Base-by-base conservation (phyloP, 92 coral and sea anemone genomes). In the Galaxea fascicularis region DNA sequence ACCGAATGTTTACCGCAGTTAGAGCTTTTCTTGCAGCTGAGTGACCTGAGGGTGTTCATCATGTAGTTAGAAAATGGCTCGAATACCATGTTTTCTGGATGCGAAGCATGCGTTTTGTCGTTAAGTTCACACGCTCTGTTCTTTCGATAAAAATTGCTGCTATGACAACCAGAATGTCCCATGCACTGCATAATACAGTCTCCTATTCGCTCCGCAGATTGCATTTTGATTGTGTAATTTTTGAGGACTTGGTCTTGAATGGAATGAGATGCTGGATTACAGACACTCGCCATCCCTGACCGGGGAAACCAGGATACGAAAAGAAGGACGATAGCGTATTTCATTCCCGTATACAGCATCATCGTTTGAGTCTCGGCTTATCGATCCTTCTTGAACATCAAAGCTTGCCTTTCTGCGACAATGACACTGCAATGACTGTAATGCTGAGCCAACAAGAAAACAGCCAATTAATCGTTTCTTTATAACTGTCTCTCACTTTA, bases 81-180 rank as follows among this genome's bases (percentile, higher is more conserved):
- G 17, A 17, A 25, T 15, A 6, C 8, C 72, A 63, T 78, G 17
- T 62, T 60, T 10, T 44, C 59, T 41, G 82, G 82, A 16, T 78
- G 72, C 1, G 72, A 63, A 4, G 45, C 39, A 47, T 47, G 62
- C 15, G 82, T 78, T 22, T 78, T 78, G 28, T 78, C 82, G 25
- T 27, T 78, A 18, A 78, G 46, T 5, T 78, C 82, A 62, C 82
- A 78, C 16, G 28, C 22, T 46, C 3, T 63, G 15, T 27, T 15
- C 29, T 0, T 39, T 3, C 20, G 73, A 47, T 78, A 64, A 66
- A 78, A 78, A 58, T 78, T 62, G 47, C 69, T 62, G 62, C 82
- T 78, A 8, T 45, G 60, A 60, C 82, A 78, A 29, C 72, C 57
- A 20, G 46, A 71, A 78, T 78, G 56, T 25, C 14, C 28, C 10